Evolutionary conservation across 2,888 invertebrate genomes (phyloP).

Genomic region (Acheta domesticus): DNA sequence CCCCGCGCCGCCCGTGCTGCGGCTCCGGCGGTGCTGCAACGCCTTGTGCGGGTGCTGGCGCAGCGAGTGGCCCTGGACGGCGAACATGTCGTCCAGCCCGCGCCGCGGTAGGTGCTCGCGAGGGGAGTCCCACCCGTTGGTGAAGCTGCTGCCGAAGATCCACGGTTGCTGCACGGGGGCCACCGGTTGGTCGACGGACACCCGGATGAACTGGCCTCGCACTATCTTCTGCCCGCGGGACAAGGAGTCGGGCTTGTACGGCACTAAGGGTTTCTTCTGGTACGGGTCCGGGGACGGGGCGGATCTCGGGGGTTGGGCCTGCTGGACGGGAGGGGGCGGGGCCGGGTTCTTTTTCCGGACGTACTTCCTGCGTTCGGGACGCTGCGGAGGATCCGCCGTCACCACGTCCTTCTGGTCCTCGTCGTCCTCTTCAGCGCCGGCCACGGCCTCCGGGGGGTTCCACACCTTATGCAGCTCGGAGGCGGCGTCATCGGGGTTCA

Average conservation of each 20-base stretch:
- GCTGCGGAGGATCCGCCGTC: conserved; percentile 31
- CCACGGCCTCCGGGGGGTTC: conserved; percentile 25
- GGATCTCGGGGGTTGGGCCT: background rate
- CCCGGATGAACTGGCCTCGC: conserved; percentile 49
- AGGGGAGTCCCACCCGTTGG: background rate
- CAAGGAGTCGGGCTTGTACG: conserved; percentile 24
- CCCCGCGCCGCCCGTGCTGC: conserved; percentile 28
- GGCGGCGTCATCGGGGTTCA: conserved; percentile 28
- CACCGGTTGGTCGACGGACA: conserved; percentile 38
- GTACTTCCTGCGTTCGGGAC: conserved; percentile 36
- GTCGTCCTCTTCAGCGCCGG: conserved; percentile 19
- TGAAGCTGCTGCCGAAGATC: background rate
- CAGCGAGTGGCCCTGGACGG: background rate
- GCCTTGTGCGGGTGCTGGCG: background rate
- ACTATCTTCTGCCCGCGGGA: conserved; percentile 42
- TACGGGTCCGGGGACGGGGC: conserved; percentile 24
- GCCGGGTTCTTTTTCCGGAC: conserved; percentile 34
- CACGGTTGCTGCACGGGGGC: background rate
- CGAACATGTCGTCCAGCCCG: conserved; percentile 28
- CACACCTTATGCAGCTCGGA: conserved; percentile 35
- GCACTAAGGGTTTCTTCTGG: conserved; percentile 20
- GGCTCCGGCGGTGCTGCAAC: conserved; percentile 26
- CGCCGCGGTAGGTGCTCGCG: background rate
- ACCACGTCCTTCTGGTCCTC: conserved; percentile 20
- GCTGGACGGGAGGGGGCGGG: conserved; percentile 29